These are phyloP conservation scores for Formica exsecta DNA, from an alignment of 1,140 invertebrate species.

Conservation along the genomic window DNA sequence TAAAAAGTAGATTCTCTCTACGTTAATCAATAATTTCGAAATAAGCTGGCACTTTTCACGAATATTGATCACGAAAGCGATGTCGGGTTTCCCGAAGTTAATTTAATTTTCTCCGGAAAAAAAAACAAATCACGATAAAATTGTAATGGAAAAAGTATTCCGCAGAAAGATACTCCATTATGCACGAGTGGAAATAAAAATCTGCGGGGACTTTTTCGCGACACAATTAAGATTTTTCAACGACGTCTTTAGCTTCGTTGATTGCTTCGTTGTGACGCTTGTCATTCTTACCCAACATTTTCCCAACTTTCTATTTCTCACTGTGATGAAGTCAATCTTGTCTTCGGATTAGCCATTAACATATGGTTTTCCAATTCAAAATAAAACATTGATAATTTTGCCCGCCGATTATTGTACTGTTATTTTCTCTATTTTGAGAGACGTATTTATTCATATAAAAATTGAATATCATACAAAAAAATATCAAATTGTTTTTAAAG, in stretches of 20 bases:
- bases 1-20: neutral
- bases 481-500: neutral
- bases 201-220: neutral
- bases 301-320: slow-evolving; percentile 68
- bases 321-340: slow-evolving; percentile 27
- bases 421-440: neutral
- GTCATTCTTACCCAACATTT: slow-evolving; percentile 67
- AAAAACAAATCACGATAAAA: neutral
- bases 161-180: slow-evolving; percentile 16
- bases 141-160: slow-evolving; percentile 31
- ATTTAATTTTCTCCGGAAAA: slow-evolving; percentile 8
- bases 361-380: slow-evolving; percentile 66
- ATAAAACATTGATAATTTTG: neutral
- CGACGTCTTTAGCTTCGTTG: slow-evolving; percentile 2
- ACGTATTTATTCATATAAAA: neutral
- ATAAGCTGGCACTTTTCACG: neutral
- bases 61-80: neutral
- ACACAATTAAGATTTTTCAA: slow-evolving; percentile 24
- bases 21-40: slow-evolving; percentile 16
- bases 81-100: neutral
- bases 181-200: slow-evolving; percentile 36
- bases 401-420: neutral
- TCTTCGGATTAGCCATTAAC: slow-evolving; percentile 55
- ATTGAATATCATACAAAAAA: neutral
- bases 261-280: slow-evolving; percentile 1